Conservation (phyloP, 2,888 invertebrate genomes). For the Tiliacea aurago region DNA sequence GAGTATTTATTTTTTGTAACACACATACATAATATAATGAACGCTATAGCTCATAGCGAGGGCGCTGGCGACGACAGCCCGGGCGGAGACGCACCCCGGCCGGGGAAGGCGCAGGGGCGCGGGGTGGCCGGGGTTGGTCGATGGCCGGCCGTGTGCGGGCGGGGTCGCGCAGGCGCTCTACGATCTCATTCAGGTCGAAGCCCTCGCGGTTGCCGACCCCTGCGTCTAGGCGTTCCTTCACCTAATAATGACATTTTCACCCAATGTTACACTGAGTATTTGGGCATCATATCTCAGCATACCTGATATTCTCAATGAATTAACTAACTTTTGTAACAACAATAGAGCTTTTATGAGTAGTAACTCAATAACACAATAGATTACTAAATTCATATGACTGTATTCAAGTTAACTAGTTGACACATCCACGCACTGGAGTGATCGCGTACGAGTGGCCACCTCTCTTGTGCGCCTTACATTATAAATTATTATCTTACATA, state of each 20-base stretch:
- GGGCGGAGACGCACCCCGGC: constrained; percentile 55
- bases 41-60: constrained; percentile 31
- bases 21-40: constrained; percentile 42
- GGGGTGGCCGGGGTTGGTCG: constrained; percentile 68
- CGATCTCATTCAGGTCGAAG: constrained; percentile 81
- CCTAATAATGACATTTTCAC: constrained; percentile 72
- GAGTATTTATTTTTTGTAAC: constrained; percentile 39
- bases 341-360: too few species aligned
- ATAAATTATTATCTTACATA: too few species aligned
- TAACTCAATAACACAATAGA: too few species aligned
- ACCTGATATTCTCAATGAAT: too few species aligned
- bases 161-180: constrained; percentile 86
- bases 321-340: too few species aligned
- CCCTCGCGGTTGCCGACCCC: constrained; percentile 88
- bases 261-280: constrained; percentile 59
- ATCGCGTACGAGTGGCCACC: too few species aligned
- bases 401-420: too few species aligned
- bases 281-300: constrained; percentile 27
- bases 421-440: too few species aligned
- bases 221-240: constrained; percentile 79
- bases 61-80: constrained; percentile 41
- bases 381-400: too few species aligned
- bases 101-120: constrained; percentile 34
- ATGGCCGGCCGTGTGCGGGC: constrained; percentile 68
- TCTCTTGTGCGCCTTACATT: too few species aligned